A percentile compares a stretch with the other conserved stretches of the same genome.
These are phyloP conservation scores for Trypoxylus dichotomus DNA, from an alignment of 1,140 invertebrate genomes.

Conservation along the genomic window DNA sequence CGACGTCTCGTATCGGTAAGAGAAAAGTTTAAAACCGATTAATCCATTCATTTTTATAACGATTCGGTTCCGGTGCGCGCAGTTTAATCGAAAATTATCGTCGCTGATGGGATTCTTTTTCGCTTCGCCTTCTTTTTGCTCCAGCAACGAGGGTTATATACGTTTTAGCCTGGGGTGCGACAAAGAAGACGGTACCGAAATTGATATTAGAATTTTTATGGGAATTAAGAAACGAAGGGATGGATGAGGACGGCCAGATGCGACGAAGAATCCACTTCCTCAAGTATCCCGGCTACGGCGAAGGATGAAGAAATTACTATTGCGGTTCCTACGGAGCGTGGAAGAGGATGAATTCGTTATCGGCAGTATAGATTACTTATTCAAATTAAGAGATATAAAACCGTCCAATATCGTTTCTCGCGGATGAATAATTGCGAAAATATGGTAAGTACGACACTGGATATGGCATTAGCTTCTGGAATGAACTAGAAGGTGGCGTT, in stretches of 20 bases:
- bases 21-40: conserved; percentile 29
- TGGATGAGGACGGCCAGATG: neutral
- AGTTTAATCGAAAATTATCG: conserved; percentile 27
- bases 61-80: neutral
- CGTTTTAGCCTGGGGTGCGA: neutral
- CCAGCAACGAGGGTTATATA: neutral
- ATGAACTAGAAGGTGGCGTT: no score
- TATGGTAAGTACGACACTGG: neutral
- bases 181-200: neutral
- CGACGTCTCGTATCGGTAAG: neutral
- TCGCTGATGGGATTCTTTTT: neutral
- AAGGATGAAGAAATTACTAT: neutral
- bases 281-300: neutral
- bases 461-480: no score
- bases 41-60: conserved; percentile 19
- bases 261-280: neutral
- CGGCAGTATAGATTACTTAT: conserved; percentile 18
- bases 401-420: neutral
- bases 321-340: neutral
- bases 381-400: conserved; percentile 21
- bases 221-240: conserved; percentile 19
- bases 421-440: conserved; percentile 3
- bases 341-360: conserved; percentile 18
- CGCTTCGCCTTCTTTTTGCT: neutral
- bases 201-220: conserved; percentile 30